A percentile compares a stretch with the other conserved stretches of the same genome.
These are phyloP conservation scores for Acestrorhynchus altus DNA, from an alignment of 2,797 vertebrate species.

Conservation along the genomic window DNA sequence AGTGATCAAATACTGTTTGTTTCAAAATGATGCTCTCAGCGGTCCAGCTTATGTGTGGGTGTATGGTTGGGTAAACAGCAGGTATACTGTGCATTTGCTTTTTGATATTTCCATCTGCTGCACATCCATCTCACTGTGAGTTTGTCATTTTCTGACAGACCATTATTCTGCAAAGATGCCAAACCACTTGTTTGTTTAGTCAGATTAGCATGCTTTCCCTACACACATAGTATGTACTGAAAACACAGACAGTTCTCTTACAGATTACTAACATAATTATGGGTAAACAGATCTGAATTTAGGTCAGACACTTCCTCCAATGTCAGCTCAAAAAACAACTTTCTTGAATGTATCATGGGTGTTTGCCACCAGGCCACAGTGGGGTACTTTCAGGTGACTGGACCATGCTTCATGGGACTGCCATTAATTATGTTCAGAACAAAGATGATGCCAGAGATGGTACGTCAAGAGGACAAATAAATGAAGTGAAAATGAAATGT, in stretches of 20 bases:
- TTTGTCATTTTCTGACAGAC: not conserved
- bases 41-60: not conserved
- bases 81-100: not conserved
- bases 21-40: not conserved
- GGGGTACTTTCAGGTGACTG: not conserved
- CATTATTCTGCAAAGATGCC: not conserved
- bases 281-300: slow-evolving; percentile 65
- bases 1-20: not conserved
- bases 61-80: not conserved
- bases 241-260: slow-evolving; percentile 52
- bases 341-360: slow-evolving; percentile 15
- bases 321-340: slow-evolving; percentile 31
- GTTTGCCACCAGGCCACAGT: not conserved
- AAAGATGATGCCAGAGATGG: not conserved
- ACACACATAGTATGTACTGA: slow-evolving; percentile 43
- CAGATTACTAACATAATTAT: slow-evolving; percentile 59
- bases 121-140: slow-evolving; percentile 10
- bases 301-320: slow-evolving; percentile 59
- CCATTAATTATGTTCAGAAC: not conserved
- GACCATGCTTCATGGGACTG: not conserved
- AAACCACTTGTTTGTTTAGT: not conserved
- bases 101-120: not conserved
- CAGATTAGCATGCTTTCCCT: slow-evolving; percentile 46
- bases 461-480: not conserved
- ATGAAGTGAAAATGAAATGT: not conserved